Base-by-base conservation (phyloP, 2,113 vertebrate genomes). In the Rhinopithecus roxellana region DNA sequence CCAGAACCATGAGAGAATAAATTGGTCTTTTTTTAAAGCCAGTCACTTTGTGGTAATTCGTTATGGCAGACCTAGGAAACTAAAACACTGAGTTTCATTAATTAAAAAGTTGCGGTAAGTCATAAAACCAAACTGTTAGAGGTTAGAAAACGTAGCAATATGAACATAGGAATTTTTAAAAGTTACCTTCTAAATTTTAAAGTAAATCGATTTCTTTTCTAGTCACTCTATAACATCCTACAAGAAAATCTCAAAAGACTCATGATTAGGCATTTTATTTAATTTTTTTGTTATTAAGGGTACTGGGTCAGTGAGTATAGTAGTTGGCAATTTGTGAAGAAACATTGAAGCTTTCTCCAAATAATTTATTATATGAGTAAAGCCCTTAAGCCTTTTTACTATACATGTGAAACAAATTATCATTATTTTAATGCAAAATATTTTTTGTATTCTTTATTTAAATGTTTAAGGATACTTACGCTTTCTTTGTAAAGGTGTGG, bases 401-500 rank as follows among this genome's bases (percentile, higher is more conserved):
- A 70, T 14, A 84, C 6, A 89, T 87, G 83, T 80, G 18, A 91
- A 94, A 25, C 2, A 17, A 52, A 7, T 61, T n/a, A 3, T 69
- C n/a, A 83, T 69, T 88, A 55, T 88, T 90, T 89, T 43, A 52
- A 75, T 69, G 35, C 8, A 88, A 84, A 70, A 2, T 17, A 45
- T 52, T 86, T 59, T 17, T 72, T 57, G 3, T 22, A 13, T 40
- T 88, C 25, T 81, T 94, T 16, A 45, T 59, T 81, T 92, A 94
- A 52, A 81, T 82, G 2, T 48, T 32, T 55, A 81, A 86, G 8
- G 57, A 94, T 98, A 99, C 99, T 98, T 99, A 99, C 99, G 99
- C 98, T 99, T 99, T 95, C 99, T 99, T 86, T 99, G 98, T 97
- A 99, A 98, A 98, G 99, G 99, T n/a, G 99, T 99, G 55, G 99